Base-by-base conservation (phyloP, 1,140 invertebrate species). In the Papilio helenus region DNA sequence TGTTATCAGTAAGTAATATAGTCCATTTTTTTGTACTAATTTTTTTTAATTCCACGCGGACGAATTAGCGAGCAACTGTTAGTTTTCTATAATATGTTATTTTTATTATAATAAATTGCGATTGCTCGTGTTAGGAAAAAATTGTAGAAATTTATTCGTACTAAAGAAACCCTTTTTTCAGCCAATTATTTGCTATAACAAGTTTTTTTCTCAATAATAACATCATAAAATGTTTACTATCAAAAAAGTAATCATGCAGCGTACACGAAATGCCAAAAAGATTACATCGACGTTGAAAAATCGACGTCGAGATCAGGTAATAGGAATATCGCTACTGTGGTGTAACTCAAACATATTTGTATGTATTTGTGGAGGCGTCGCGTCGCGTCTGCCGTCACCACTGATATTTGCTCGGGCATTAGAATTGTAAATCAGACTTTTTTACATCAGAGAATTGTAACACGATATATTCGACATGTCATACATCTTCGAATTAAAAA, bases 231-330 rank as follows among this genome's bases (percentile, higher is more conserved):
- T 68, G 26, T 68, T 68, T 29, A 68, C 61, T 29, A 68, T 68
- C 26, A 16, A 68, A 68, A 68, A 68, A 29, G 61, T 68, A 68
- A 68, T 68, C 23, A 68, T 68, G 61, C 26, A 12, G 14, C 26
- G 23, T 29, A 68, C 26, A 68, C 14, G 61, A 68, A 68, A 68
- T 68, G 61, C 26, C 61, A 68, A 68, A 34, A 68, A 68, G 61
- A 68, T 68, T 34, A 68, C 61, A 29, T 68, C 23, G 23, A 68
- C 61, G 61, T 68, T 68, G 61, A 68, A 68, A 68, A 68, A 68
- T n/a, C 26, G 61, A 29, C 61, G 61, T 68, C 61, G 61, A 29
- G 26, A 29, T 34, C 61, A 26, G 5, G 61, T 68, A 68, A 68
- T 68, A 68, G 26, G 61, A 68, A 68, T 29, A 29, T 16, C 4